These are phyloP conservation scores for Micoletzkya japonica DNA, from an alignment of 2,888 invertebrate genomes.

Conservation along the genomic window DNA sequence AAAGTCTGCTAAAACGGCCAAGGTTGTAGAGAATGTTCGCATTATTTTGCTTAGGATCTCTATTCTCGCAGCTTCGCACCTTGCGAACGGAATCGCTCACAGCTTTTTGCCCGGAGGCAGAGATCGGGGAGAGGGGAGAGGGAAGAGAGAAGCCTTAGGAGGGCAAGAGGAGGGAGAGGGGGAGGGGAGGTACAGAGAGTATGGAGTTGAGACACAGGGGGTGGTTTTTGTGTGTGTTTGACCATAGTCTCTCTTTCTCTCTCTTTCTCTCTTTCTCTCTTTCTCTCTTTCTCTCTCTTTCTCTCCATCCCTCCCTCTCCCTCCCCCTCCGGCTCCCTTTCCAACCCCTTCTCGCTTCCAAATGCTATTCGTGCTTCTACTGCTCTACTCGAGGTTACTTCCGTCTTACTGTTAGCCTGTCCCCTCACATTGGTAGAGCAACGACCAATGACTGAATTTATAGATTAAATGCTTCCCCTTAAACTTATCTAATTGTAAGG, in stretches of 20 bases:
- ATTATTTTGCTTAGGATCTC: too few species aligned
- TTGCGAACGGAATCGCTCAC: too few species aligned
- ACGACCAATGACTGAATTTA: not conserved
- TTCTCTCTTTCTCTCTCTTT: not conserved
- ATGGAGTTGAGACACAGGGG: too few species aligned
- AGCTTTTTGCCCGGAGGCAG: too few species aligned
- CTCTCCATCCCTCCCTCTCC: slow-evolving; percentile 7
- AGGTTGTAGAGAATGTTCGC: too few species aligned
- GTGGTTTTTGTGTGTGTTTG: too few species aligned
- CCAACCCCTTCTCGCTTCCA: slow-evolving; percentile 1
- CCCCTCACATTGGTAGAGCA: not conserved
- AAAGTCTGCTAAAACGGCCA: too few species aligned
- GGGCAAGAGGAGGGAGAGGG: too few species aligned
- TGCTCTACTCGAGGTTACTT: not conserved
- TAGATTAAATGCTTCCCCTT: not conserved
- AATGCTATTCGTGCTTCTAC: not conserved
- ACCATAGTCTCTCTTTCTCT: not conserved
- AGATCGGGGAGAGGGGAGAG: not conserved
- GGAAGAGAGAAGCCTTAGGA: not conserved
- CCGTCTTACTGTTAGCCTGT: not conserved
- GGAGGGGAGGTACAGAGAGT: too few species aligned
- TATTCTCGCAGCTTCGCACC: too few species aligned
- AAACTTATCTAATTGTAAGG: not conserved
- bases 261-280: not conserved
- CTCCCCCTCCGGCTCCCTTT: not conserved